Percentiles rank a stretch among this genome's conserved stretches.
phyloP scores from a whole-genome alignment of 2,797 vertebrate species.

The Spinibarbus caldwelli region DNA sequence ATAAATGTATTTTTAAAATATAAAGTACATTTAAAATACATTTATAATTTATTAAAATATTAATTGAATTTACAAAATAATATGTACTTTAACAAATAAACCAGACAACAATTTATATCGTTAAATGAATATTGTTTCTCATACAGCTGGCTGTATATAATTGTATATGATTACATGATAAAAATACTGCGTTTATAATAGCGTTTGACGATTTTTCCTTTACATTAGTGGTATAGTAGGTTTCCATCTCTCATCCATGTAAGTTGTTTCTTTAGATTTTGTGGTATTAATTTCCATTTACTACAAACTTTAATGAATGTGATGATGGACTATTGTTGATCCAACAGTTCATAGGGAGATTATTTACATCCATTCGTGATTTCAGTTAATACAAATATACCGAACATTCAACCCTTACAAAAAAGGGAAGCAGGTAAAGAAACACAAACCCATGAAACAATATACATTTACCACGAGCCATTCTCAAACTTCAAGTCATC shows the following conservation, averaged over 20 bases:
- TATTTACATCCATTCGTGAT: slow-evolving; percentile 22
- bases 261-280: neutral
- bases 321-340: slow-evolving; percentile 33
- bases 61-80: neutral
- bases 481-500: slow-evolving; percentile 24
- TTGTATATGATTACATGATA: neutral
- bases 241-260: slow-evolving; percentile 19
- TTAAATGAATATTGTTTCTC: neutral
- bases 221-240: neutral
- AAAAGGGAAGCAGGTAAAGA: slow-evolving; percentile 9
- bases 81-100: neutral
- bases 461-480: slow-evolving; percentile 5
- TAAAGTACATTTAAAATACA: neutral
- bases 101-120: neutral
- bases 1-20: neutral
- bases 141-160: neutral
- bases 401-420: neutral
- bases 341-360: slow-evolving; percentile 15
- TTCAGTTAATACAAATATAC: slow-evolving; percentile 39
- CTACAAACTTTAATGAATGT: neutral
- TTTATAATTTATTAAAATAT: neutral
- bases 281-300: neutral
- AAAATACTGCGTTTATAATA: neutral
- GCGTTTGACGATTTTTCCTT: neutral
- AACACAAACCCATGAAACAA: slow-evolving; percentile 42